Base-by-base conservation (phyloP, 64 coral and sea anemone species). In the Pocillopora verrucosa region DNA sequence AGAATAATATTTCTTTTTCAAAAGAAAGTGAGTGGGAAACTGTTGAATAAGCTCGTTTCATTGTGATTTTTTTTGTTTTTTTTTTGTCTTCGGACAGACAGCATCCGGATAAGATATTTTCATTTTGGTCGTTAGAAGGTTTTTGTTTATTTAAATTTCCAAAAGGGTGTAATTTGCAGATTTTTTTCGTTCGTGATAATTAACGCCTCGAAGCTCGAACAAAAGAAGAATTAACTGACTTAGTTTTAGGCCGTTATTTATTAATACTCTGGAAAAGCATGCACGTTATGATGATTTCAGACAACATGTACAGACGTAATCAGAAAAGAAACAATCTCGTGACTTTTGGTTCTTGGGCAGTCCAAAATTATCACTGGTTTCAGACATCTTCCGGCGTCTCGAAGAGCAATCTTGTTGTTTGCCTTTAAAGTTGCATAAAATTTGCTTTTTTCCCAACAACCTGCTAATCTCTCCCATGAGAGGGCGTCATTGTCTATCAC, bases 381-480 rank as follows among this genome's bases (percentile, higher is more conserved):
- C 16, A 63, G 60, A 81, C n/a, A 15, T 9, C 22, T 56, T 36
- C n/a, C 16, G 34, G 19, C 22, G 45, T 72, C 38, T 72, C 65
- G 56, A 83, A 85, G 65, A 25, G 41, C 17, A 56, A 19, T 57
- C 38, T 57, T 17, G 56, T 85, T 85, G 82, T 85, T 85, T 85
- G 64, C 36, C 20, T 14, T 6, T 51, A 2, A 70, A n/a, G 82
- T 45, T 17, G 34, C 65, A 72, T 70, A 25, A 85, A 38, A 85
- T 85, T 56, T 72, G 65, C 37, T 13, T 13, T 16, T 9, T 26
- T 5, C 38, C 11, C 4, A 79, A 60, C 37, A 56, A 30, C 82
- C 20, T 19, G 82, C 62, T 85, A 85, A 85, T 85, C 63, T 85
- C 19, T 85, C 82, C 82, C 82, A 72, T 45, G 82, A 85, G 82